Base-by-base conservation (phyloP, 2,113 vertebrate genomes). In the Salvelinus fontinalis region DNA sequence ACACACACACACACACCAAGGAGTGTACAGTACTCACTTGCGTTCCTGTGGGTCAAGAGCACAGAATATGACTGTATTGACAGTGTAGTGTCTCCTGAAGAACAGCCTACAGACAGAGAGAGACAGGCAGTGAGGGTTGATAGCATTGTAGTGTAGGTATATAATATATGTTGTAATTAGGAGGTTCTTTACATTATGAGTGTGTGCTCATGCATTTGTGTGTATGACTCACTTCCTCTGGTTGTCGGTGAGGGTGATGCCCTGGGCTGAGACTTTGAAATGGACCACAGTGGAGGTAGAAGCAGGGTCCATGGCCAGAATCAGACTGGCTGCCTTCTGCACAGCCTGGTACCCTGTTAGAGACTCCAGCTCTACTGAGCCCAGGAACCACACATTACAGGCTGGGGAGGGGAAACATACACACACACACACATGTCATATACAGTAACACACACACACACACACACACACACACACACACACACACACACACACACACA, bases 181-280 rank as follows among this genome's bases (percentile, higher is more conserved):
- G 51, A 27, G 48, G 31, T 29, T 24, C 31, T 49, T 65, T 79
- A 65, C 60, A 44, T 39, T 73, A 22, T 62, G 62, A 54, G 62
- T 72, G 69, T 44, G 9, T 44, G 39, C 39, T 44, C 39, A 44
- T 71, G 69, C 34, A 13, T 7, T 2, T 71, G 20, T 75, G 68
- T 71, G 3, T 31, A 69, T 64, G 8, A 88, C 97, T 95, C 90
- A 99, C 97, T 97, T 98, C 85, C 97, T 94, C 90, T 99, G 97
- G 89, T 98, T 99, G 93, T 99, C 97, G 0, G 97, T 99, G 85
- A 99, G 85, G 0, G 97, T 99, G 91, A 99, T 97, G 75, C 97
- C 97, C 84, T 99, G 97, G 0, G 96, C 93, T 2, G 97, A 98
- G 87, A 99, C 97, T 84, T 99, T 99, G 89, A 98, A 99, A 90